A percentile compares a stretch with the other conserved stretches of the same genome.
Conservation (phyloP, 2,797 vertebrate species). For the Cyclopterus lumpus region DNA sequence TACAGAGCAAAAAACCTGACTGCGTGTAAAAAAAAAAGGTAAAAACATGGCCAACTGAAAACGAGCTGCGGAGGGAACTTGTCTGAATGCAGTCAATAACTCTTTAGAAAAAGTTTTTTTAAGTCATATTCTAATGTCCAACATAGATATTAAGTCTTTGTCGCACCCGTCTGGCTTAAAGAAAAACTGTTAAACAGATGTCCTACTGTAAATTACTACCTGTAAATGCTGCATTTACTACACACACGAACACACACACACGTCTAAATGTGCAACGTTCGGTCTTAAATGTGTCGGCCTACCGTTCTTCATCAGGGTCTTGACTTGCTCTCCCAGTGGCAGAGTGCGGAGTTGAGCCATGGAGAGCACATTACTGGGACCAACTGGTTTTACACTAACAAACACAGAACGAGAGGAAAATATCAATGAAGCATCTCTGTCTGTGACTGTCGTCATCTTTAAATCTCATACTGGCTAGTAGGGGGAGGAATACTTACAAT, state of each 20-base stretch:
- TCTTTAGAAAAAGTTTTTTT: not conserved
- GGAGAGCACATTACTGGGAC: conserved; percentile 96
- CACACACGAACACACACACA: no score
- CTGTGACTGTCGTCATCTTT: not conserved
- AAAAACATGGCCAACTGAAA: not conserved
- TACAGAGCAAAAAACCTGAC: not conserved
- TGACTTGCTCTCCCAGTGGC: conserved; percentile 95
- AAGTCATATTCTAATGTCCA: not conserved
- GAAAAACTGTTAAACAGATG: not conserved
- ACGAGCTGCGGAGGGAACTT: not conserved
- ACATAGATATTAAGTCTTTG: not conserved
- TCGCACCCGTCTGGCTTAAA: not conserved
- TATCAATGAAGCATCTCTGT: not conserved
- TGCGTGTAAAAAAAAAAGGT: no score
- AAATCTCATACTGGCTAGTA: not conserved
- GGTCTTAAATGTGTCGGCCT: conserved; percentile 20
- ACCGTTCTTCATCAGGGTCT: conserved; percentile 98
- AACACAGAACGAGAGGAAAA: not conserved
- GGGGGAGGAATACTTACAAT: conserved; percentile 83
- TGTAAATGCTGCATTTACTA: not conserved
- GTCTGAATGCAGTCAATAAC: not conserved
- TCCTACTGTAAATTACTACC: no score
- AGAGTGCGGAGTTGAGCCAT: conserved; percentile 97
- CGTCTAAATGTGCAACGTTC: not conserved
- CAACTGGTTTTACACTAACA: conserved; percentile 88